These are phyloP conservation scores for Oeneis ivallda DNA, from an alignment of 2,888 invertebrate species.

Conservation along the genomic window DNA sequence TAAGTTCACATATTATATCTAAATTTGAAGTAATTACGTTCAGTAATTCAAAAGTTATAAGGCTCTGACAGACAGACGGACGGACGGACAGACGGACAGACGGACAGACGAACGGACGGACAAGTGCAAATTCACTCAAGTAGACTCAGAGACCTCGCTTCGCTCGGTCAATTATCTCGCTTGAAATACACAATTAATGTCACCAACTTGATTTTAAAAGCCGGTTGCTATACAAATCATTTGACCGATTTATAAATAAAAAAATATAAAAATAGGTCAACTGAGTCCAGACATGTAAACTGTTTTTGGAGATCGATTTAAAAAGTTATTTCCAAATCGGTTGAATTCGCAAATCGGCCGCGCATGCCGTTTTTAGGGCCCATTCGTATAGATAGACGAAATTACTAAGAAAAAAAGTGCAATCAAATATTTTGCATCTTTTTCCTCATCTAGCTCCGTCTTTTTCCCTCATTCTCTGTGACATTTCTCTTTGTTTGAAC, in stretches of 20 bases:
- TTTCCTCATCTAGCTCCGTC: background rate
- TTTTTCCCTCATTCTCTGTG: conserved; percentile 1
- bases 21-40: no score
- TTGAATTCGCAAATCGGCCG: background rate
- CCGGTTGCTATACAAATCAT: no score
- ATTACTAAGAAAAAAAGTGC: background rate
- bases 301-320: background rate
- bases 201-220: background rate
- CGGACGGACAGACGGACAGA: no score
- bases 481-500: no score
- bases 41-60: no score
- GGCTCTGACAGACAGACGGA: no score
- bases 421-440: background rate
- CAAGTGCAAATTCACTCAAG: no score
- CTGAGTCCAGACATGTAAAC: background rate
- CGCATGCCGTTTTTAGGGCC: background rate
- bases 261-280: background rate
- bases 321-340: background rate
- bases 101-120: no score
- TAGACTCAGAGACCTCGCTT: no score
- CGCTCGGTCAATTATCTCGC: no score
- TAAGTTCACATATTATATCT: no score
- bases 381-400: background rate
- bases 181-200: no score
- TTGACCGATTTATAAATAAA: background rate